These are phyloP conservation scores for Capitulum mitella DNA, from an alignment of 2,888 invertebrate species.

Conservation along the genomic window DNA sequence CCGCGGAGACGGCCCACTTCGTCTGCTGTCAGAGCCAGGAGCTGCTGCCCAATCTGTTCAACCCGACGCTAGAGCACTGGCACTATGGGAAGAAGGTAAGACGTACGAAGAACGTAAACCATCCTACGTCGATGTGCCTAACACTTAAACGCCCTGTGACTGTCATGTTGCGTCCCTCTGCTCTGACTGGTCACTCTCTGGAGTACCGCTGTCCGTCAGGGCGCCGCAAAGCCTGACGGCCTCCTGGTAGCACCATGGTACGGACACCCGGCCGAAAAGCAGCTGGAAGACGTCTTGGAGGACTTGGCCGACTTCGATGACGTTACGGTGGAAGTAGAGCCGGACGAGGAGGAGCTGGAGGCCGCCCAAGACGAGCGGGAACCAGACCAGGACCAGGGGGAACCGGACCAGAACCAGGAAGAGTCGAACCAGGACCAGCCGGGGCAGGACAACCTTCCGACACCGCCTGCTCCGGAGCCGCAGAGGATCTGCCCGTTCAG, in stretches of 20 bases:
- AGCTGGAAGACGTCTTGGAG: fast-evolving
- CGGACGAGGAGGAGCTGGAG: not conserved
- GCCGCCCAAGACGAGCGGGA: not conserved
- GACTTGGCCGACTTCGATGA: not conserved
- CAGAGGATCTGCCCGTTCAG: not conserved
- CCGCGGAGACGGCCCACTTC: not conserved
- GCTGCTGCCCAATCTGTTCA: not conserved
- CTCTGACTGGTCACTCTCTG: not conserved
- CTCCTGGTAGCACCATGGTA: not conserved
- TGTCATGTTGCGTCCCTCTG: not conserved
- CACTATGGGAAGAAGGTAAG: not conserved
- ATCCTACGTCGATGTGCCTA: no score
- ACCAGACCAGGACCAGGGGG: not conserved
- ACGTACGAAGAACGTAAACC: no score
- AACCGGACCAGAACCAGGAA: no score
- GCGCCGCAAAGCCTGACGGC: not conserved
- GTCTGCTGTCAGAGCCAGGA: not conserved
- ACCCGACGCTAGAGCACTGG: not conserved
- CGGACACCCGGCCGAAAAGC: not conserved
- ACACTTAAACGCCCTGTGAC: not conserved
- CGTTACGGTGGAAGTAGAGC: not conserved
- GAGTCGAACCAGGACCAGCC: not conserved
- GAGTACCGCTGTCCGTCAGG: not conserved
- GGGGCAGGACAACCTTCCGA: not conserved
- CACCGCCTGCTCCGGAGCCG: no score